phyloP scores from a whole-genome alignment of 2,797 vertebrate genomes.

The Rousettus madagascariensis region DNA sequence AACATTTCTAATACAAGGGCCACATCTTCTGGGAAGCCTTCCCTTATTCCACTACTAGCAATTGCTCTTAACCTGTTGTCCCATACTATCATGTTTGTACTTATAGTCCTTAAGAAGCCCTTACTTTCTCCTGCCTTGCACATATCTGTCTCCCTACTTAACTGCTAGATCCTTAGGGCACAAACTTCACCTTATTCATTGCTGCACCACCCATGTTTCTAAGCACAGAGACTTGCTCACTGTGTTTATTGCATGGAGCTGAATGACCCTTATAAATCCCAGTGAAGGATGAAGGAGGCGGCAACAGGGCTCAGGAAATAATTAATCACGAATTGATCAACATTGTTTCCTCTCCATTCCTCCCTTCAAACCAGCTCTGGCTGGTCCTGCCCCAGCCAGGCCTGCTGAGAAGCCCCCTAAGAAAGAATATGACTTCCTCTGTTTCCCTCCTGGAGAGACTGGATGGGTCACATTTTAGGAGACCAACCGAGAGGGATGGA shows the following conservation, averaged over 20 bases:
- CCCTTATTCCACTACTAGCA: background rate
- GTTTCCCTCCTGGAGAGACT: background rate
- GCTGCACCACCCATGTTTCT: background rate
- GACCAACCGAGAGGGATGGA: background rate
- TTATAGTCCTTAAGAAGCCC: background rate
- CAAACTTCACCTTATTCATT: background rate
- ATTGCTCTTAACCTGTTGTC: background rate
- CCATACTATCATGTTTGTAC: background rate
- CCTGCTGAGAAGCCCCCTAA: background rate
- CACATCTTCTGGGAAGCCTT: slow-evolving; percentile 15
- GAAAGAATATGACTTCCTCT: background rate
- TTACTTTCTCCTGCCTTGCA: background rate
- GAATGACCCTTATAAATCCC: slow-evolving; percentile 12
- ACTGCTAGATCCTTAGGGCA: background rate
- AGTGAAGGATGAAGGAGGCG: slow-evolving; percentile 30
- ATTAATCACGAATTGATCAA: slow-evolving; percentile 45
- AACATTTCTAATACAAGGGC: background rate
- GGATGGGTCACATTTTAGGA: background rate
- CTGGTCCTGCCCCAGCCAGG: background rate
- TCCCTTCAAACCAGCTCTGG: background rate
- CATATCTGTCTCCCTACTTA: background rate
- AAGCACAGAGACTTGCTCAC: background rate
- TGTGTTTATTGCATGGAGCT: background rate
- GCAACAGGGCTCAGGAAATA: slow-evolving; percentile 50
- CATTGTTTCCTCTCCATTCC: background rate